Conservation (phyloP, 2,113 vertebrate genomes). For the Rhizomys pruinosus region DNA sequence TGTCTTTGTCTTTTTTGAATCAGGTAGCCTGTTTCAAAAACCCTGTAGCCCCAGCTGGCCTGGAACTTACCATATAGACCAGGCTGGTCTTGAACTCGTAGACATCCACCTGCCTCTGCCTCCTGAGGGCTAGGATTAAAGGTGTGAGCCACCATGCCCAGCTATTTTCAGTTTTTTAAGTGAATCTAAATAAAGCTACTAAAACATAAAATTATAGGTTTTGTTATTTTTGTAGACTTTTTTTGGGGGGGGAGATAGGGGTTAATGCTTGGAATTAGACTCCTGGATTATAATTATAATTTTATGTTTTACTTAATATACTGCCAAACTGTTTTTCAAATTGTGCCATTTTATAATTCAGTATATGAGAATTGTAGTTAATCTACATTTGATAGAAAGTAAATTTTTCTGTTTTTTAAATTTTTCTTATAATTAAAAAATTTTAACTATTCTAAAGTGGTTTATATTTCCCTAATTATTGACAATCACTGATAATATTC, state of each 20-base stretch:
- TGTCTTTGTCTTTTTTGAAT: no score
- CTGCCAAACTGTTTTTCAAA: slow-evolving; percentile 28
- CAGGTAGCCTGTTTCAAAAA: no score
- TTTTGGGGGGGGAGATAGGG: neutral
- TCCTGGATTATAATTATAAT: slow-evolving; percentile 32
- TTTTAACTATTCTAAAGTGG: slow-evolving; percentile 13
- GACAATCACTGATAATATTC: neutral
- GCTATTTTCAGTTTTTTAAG: slow-evolving; percentile 22
- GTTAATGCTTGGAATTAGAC: neutral
- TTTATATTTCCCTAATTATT: neutral
- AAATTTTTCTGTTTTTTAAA: no score
- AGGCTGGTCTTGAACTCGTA: no score
- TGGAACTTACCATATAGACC: no score
- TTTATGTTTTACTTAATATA: slow-evolving; percentile 35
- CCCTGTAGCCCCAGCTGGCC: no score
- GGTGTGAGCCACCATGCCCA: no score
- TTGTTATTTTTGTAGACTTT: slow-evolving; percentile 3
- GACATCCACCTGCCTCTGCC: no score
- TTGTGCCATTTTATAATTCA: neutral
- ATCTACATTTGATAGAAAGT: neutral
- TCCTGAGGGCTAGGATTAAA: no score
- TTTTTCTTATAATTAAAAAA: slow-evolving; percentile 15
- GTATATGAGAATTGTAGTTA: neutral
- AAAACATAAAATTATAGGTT: neutral
- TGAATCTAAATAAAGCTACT: slow-evolving; percentile 42